These are phyloP conservation scores for Phortica magna DNA, from an alignment of 2,888 invertebrate genomes.

Conservation along the genomic window DNA sequence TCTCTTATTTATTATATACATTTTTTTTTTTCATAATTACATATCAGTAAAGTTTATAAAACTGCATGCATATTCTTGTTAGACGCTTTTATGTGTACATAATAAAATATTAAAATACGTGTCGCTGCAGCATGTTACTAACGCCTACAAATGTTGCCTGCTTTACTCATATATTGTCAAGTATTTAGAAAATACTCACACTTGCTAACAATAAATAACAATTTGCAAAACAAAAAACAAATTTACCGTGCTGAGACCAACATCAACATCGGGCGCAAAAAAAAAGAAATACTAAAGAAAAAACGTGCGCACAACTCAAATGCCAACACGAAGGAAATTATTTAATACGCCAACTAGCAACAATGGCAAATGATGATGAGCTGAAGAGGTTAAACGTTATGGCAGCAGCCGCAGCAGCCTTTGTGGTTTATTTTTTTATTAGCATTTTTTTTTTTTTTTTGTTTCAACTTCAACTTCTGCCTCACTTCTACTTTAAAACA, in stretches of 20 bases:
- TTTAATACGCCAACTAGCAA: conserved; percentile 64
- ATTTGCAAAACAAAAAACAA: conserved; percentile 24
- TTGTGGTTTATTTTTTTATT: neutral
- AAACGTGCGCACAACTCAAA: conserved; percentile 46
- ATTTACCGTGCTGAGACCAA: conserved; percentile 7
- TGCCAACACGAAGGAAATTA: conserved; percentile 55
- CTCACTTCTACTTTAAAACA: neutral
- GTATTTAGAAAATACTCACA: conserved; percentile 61
- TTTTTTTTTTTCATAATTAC: neutral
- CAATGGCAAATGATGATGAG: conserved; percentile 69
- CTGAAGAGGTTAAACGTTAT: conserved; percentile 55
- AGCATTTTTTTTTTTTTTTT: neutral
- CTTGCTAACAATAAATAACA: conserved; percentile 68
- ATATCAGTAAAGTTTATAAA: neutral
- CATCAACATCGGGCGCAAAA: conserved; percentile 18
- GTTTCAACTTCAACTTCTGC: neutral
- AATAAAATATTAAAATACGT: neutral
- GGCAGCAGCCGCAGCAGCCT: conserved; percentile 39
- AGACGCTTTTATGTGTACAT: neutral
- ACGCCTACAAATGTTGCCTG: neutral
- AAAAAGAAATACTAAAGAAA: neutral
- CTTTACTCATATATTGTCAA: conserved; percentile 12
- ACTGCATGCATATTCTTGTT: neutral
- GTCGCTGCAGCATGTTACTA: no score
- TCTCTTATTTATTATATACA: neutral